Evolutionary conservation across 2,888 invertebrate species (phyloP).

Genomic region (Torymus tubicola): DNA sequence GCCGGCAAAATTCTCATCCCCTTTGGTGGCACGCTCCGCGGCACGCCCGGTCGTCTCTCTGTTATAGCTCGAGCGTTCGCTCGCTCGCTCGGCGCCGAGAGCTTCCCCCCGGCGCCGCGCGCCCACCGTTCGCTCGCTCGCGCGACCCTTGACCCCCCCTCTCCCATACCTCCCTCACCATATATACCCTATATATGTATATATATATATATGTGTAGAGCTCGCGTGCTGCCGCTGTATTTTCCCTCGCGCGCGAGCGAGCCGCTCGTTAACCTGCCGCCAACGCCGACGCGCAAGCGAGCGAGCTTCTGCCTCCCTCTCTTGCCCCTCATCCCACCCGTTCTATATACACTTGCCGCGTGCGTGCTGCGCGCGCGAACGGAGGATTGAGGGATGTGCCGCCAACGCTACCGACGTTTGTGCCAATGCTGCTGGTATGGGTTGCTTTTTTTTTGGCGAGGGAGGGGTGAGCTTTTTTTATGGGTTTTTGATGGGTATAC

Average conservation of each 20-base stretch:
- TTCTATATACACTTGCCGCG: background rate
- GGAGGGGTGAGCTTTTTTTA: no score
- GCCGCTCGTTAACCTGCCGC: slow-evolving; percentile 69
- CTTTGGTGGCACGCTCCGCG: slow-evolving; percentile 77
- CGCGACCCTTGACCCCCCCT: slow-evolving; percentile 54
- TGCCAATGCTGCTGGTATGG: no score
- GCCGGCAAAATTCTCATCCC: slow-evolving; percentile 74
- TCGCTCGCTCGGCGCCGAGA: slow-evolving; percentile 51
- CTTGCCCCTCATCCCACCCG: slow-evolving; percentile 4
- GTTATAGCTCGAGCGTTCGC: slow-evolving; percentile 66
- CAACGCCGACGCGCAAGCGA: background rate
- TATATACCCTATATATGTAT: slow-evolving; percentile 13
- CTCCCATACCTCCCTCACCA: slow-evolving; percentile 55
- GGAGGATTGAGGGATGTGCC: no score
- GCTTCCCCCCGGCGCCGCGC: no score
- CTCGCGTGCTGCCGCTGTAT: background rate
- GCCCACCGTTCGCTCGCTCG: slow-evolving; percentile 43
- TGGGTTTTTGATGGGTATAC: no score
- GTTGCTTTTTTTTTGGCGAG: no score
- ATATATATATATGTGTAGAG: background rate
- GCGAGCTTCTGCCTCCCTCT: slow-evolving; percentile 11
- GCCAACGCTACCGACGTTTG: no score
- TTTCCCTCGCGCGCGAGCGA: no score
- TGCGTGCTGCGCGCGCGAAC: background rate
- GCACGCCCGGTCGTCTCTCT: slow-evolving; percentile 76